Conservation (phyloP, 2,888 invertebrate genomes). For the Archips xylosteana region DNA sequence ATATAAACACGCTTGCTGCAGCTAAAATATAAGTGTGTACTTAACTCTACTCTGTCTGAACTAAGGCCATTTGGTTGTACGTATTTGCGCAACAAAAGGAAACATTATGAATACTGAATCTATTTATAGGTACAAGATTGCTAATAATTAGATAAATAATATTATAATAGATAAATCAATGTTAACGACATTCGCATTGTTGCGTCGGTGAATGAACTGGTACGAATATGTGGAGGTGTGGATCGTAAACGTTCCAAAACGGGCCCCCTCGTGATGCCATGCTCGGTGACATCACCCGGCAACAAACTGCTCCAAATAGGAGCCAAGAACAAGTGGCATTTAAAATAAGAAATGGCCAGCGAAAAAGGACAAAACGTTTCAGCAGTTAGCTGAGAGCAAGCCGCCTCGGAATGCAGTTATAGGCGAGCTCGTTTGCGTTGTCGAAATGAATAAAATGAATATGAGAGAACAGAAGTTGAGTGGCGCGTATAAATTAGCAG, state of each 20-base stretch:
- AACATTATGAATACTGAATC: background rate
- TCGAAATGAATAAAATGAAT: conserved; percentile 76
- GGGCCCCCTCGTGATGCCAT: conserved; percentile 72
- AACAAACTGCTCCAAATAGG: conserved; percentile 66
- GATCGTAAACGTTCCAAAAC: conserved; percentile 80
- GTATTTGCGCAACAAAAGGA: background rate
- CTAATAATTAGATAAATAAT: conserved; percentile 7
- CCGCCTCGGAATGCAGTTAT: conserved; percentile 75
- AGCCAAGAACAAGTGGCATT: conserved; percentile 60
- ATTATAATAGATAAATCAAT: conserved; percentile 62
- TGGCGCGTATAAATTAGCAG: conserved; percentile 78
- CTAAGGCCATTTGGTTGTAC: background rate
- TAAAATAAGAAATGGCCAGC: conserved; percentile 69
- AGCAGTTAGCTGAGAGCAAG: conserved; percentile 67
- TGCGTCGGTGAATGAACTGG: conserved; percentile 78
- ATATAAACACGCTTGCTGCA: background rate
- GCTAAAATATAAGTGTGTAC: background rate
- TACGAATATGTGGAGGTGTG: conserved; percentile 78
- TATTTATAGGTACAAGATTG: background rate
- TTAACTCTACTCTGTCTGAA: background rate
- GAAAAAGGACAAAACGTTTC: conserved; percentile 73
- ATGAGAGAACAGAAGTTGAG: conserved; percentile 78
- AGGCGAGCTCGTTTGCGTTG: conserved; percentile 77
- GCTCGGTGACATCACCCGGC: conserved; percentile 76
- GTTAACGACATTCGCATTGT: conserved; percentile 70